Conservation (phyloP, 1,140 invertebrate species). For the Nephotettix cincticeps region DNA sequence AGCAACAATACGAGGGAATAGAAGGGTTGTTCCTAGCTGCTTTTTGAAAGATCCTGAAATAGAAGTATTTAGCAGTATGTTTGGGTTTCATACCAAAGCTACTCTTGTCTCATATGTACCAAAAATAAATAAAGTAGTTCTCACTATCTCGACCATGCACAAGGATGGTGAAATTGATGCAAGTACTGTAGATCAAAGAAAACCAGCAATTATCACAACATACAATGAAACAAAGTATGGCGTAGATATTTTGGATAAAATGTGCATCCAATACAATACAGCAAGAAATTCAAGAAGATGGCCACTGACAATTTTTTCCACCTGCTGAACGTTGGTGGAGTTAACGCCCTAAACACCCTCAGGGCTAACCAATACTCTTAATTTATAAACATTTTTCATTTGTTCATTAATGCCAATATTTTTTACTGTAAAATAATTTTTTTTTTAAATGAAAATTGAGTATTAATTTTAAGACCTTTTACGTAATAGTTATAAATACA, state of each 20-base stretch:
- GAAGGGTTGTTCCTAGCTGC: slow-evolving; percentile 30
- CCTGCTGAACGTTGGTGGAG: too few species aligned
- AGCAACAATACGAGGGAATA: slow-evolving; percentile 42
- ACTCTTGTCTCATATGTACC: slow-evolving; percentile 35
- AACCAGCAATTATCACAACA: slow-evolving; percentile 42
- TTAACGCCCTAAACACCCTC: not conserved
- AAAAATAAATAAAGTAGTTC: slow-evolving; percentile 36
- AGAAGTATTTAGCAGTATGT: not conserved
- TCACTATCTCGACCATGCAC: slow-evolving; percentile 34
- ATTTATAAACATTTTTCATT: too few species aligned
- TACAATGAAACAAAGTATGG: slow-evolving; percentile 47
- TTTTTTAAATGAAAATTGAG: too few species aligned
- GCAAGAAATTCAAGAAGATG: too few species aligned
- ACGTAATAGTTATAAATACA: too few species aligned
- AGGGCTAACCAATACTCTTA: slow-evolving; percentile 4
- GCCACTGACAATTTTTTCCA: slow-evolving; percentile 26
- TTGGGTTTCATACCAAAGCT: slow-evolving; percentile 29
- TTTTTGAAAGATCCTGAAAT: slow-evolving; percentile 25
- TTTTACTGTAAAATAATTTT: too few species aligned
- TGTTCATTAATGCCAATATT: too few species aligned
- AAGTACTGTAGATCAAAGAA: slow-evolving; percentile 20
- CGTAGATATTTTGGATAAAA: slow-evolving; percentile 45
- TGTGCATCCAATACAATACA: slow-evolving; percentile 21
- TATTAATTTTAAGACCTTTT: too few species aligned
- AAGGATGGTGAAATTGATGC: not conserved